Evolutionary conservation across 2,888 invertebrate genomes (phyloP).

Genomic region (Gandaritis pyraliata): DNA sequence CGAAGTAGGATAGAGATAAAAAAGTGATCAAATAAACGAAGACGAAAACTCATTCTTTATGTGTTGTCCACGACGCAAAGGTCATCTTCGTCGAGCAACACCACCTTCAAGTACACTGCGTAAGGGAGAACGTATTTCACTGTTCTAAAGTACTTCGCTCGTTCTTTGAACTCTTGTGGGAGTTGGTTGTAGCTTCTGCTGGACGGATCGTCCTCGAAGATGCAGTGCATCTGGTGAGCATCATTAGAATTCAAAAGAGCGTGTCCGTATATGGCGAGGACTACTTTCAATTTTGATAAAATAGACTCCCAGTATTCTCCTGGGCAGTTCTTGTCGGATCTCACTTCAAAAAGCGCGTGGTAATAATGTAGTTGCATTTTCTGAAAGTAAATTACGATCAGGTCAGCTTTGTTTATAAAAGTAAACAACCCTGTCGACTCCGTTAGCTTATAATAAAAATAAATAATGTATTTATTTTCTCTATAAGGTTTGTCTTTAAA

Average conservation of each 20-base stretch:
- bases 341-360: slow-evolving; percentile 17
- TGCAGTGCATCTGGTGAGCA: slow-evolving; percentile 19
- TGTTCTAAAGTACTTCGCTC: neutral
- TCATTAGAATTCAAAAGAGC: neutral
- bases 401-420: no score
- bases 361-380: slow-evolving; percentile 18
- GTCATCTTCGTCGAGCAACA: slow-evolving; percentile 7
- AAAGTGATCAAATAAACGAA: neutral
- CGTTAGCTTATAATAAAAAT: no score
- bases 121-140: neutral
- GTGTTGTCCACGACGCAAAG: slow-evolving; percentile 18
- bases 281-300: neutral
- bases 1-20: slow-evolving; percentile 3
- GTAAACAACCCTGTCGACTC: no score
- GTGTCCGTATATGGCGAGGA: slow-evolving; percentile 20
- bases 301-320: slow-evolving; percentile 18
- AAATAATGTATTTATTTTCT: no score
- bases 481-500: no score
- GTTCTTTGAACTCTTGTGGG: neutral
- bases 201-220: slow-evolving; percentile 22
- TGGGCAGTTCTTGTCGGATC: slow-evolving; percentile 4
- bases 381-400: slow-evolving; percentile 19
- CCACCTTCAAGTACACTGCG: slow-evolving; percentile 4
- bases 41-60: neutral
- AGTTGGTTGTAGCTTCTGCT: slow-evolving; percentile 3